Evolutionary conservation across 1,140 invertebrate genomes (phyloP).

Genomic region (Anastatus disparis): DNA sequence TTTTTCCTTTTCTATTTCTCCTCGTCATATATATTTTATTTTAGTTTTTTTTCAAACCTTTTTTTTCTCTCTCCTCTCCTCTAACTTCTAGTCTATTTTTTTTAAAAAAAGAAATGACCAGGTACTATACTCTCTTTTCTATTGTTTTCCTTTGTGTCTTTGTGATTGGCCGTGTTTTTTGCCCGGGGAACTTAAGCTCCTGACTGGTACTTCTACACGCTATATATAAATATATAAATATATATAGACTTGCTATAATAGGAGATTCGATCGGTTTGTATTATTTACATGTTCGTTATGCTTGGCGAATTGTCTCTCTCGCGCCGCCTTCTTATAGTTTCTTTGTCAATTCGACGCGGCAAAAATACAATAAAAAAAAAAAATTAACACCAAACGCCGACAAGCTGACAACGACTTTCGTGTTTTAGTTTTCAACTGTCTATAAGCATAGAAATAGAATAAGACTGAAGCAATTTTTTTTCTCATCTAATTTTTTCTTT

Average conservation of each 20-base stretch:
- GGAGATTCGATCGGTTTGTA: slow-evolving; percentile 41
- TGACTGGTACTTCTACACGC: slow-evolving; percentile 14
- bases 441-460: no score
- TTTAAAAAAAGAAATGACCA: not conserved
- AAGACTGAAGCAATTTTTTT: no score
- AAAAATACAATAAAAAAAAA: no score
- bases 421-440: no score
- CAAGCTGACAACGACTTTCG: not conserved
- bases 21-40: not conserved
- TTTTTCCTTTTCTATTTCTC: not conserved
- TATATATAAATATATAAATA: not conserved
- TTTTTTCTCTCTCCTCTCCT: slow-evolving; percentile 17
- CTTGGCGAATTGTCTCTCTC: slow-evolving; percentile 37
- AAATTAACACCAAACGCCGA: no score
- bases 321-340: slow-evolving; percentile 38
- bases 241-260: no score
- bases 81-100: not conserved
- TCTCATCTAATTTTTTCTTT: no score
- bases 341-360: slow-evolving; percentile 42
- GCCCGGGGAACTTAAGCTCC: not conserved
- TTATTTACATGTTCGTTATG: slow-evolving; percentile 51
- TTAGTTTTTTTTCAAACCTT: not conserved
- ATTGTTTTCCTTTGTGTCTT: slow-evolving; percentile 37
- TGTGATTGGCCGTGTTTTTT: slow-evolving; percentile 37
- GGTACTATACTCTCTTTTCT: slow-evolving; percentile 20